Evolutionary conservation across 2,113 vertebrate species (phyloP), one percentile per base, ranked within the genome.

Genomic region (Zapornia atra): DNA sequence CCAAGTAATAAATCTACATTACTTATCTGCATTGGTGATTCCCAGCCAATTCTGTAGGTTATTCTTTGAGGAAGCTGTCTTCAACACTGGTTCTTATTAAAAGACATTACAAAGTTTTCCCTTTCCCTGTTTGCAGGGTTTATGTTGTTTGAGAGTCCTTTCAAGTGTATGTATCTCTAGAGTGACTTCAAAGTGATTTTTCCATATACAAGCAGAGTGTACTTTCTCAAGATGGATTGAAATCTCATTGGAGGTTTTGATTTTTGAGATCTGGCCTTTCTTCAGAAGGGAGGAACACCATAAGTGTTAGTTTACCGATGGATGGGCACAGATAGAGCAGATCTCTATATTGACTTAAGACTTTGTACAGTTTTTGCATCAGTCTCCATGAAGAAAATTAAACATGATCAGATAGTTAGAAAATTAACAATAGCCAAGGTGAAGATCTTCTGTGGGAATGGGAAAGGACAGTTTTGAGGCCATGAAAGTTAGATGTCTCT

Each of bases 1-100:
- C 78, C 88, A 91, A 91, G 91, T 80, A 96, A 96, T 96, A 95
- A 97, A 97, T 97, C 94, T 95, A 88, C 94, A 96, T 96, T 96
- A 94, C 96, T 97, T 97, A 94, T 96, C 88, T 95, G 91, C 94
- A 82, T 91, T 82, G 50, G 81, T 97, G 96, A 89, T 92, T 96
- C 73, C 57, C 68, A 87, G 86, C 36, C 86, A 89, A 8, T 92
- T 87, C 70, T 85, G 66, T 76, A 94, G 75, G 70, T 75, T 93
- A 83, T 70, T 90, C 36, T 91, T 92, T 16, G n/a, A 93, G 59
- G 66, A 70, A 89, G 54, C 40, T 85, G 29, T 63, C 54, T 89
- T 95, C 38, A 59, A 28, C 2, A 1, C 20, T 89, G 7, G 7
- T 63, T 83, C n/a, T 38, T 73, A 36, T 53, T 75, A 82, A 79